A percentile compares a stretch with the other conserved stretches of the same genome.
Evolutionary conservation across 2,797 vertebrate genomes (phyloP).

Genomic region (Menidia menidia): DNA sequence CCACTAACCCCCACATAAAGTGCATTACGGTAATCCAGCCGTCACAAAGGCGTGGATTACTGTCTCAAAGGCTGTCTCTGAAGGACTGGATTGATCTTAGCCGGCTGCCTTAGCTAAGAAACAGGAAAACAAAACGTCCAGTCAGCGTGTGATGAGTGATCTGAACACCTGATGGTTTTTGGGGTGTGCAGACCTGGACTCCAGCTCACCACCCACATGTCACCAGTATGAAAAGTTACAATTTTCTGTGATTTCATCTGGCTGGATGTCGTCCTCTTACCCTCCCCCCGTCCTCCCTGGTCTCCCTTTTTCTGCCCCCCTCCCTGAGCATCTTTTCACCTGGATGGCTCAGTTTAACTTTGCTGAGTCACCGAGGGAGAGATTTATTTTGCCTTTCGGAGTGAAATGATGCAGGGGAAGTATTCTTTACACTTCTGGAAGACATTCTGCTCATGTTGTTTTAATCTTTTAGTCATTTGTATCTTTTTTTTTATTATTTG

Average conservation of each 20-base stretch:
- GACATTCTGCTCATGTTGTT: too few relatives aligned
- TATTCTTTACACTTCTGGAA: too few relatives aligned
- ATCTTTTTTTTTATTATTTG: too few relatives aligned
- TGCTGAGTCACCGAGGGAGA: constrained; percentile 36
- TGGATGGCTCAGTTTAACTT: constrained; percentile 10
- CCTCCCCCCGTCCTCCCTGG: constrained; percentile 46
- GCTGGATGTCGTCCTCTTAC: constrained; percentile 61
- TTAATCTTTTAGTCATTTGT: too few relatives aligned
- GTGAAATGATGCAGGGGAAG: too few relatives aligned
- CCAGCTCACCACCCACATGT: background rate
- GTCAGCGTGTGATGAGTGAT: constrained; percentile 83
- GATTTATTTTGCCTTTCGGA: too few relatives aligned
- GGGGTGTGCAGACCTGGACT: background rate
- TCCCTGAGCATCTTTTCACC: constrained; percentile 27
- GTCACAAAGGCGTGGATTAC: too few relatives aligned
- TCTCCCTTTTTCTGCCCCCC: constrained; percentile 3
- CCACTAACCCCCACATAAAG: too few relatives aligned
- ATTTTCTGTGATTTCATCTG: constrained; percentile 70
- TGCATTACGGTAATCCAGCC: too few relatives aligned
- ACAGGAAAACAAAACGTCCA: constrained; percentile 85
- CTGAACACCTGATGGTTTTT: background rate
- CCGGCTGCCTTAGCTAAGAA: too few relatives aligned
- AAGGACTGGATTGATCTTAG: too few relatives aligned
- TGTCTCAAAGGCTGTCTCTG: too few relatives aligned
- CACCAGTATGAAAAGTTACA: background rate